Evolutionary conservation across 1,140 invertebrate species (phyloP), one percentile per base, ranked within the genome.

Genomic region (Aphidius ervi): DNA sequence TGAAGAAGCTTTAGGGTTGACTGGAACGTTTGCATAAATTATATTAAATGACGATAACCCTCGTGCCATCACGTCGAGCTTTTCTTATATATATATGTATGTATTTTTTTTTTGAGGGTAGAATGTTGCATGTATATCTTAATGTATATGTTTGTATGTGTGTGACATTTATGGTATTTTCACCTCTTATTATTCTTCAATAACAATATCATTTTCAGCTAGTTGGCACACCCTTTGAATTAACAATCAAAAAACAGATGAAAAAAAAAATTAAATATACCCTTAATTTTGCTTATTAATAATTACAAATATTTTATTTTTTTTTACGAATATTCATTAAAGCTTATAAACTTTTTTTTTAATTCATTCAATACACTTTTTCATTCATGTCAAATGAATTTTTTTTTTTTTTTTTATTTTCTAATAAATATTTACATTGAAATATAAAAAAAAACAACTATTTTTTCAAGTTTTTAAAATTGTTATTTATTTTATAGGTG

Each of bases 11-110:
- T 41, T 8, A 54, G 9, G 52, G 9, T 20, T 7, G 52, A n/a
- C 40, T 54, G 52, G 39, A 54, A 42, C 9, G 52, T 54, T 54
- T 54, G 52, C 52, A 54, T 54, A 54, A 41, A 54, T 54, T 54
- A 54, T 41, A 40, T 54, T 41, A 54, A 40, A 37, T 54, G 52
- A 54, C 52, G 52, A 41, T 54, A 54, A 54, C 52, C 52, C 39
- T 54, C 40, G 52, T 40, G 10, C 52, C 52, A 9, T 54, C 40
- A 40, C 52, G 10, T 37, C 42, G 52, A 54, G 52, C 52, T 54
- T 54, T 54, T 54, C 52, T 54, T 54, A 54, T 40, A 40, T 41
- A 37, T 23, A 10, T 37, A 54, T 9, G 41, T 54, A 40, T 31
- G 3, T 3, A 2, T 23, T 23, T 31, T 31, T 31, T 31, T 31